Evolutionary conservation across 2,113 vertebrate genomes (phyloP), one percentile per base, ranked within the genome.

Genomic region (Pachycephala philippinensis): DNA sequence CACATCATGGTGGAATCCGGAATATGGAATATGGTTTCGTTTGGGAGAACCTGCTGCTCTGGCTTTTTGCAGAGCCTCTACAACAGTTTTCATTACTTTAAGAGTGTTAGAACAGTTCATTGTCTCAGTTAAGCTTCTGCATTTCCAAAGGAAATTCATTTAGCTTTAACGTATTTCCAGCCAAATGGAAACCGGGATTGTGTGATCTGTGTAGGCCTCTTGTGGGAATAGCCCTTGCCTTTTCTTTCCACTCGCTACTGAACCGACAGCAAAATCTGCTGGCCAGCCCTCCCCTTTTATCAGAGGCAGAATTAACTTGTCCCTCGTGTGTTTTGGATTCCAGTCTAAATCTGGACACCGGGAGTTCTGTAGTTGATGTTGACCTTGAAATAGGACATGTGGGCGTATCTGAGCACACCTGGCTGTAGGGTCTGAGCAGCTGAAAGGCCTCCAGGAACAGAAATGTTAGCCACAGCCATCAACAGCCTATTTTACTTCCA

Each of bases 271-370:
- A 94, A 85, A 85, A 88, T 30, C 68, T 82, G 40, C 76, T 81
- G 86, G 68, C 77, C 76, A 86, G 50, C 15, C 40, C 53, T 85
- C 31, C 20, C 7, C 15, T 64, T 94, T 95, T 86, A 92, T 89
- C 71, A 83, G 79, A 42, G 27, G 74, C 75, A 89, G 69, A 91
- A 74, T 93, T 84, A 94, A 82, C 90, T 84, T 76, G 26, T 79
- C 71, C 59, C 70, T 74, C 35, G 16, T 93, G 79, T 56, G 82
- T 90, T 83, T 83, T 47, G 47, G 56, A 95, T 93, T 96, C 87
- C 76, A 84, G 47, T 74, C 71, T 94, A 91, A 90, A 90, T 81
- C n/a, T 59, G 59, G 70, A 71, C 22, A 11, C 42, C 0, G 9
- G 23, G 59, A 80, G 28, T 59, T 75, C 44, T 80, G 37, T 21